Percentiles rank a stretch among this genome's conserved stretches.
These are phyloP conservation scores for Bradysia coprophila DNA, from an alignment of 1,140 invertebrate genomes.

Conservation along the genomic window DNA sequence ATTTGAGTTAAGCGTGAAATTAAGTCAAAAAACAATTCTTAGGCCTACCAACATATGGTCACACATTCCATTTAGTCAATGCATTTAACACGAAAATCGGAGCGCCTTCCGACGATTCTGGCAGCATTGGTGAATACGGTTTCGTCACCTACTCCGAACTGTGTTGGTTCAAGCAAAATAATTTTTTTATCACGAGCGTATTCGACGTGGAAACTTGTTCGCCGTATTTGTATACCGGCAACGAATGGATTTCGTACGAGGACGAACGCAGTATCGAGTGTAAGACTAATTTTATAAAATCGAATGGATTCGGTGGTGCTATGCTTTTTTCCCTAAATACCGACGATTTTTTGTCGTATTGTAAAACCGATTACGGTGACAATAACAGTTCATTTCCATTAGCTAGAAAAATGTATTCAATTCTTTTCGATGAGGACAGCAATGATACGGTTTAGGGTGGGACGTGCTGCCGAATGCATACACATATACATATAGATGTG, in stretches of 20 bases:
- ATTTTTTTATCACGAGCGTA: slow-evolving; percentile 25
- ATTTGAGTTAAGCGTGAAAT: no score
- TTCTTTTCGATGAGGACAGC: no score
- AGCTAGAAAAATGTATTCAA: slow-evolving; percentile 4
- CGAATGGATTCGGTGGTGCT: slow-evolving; percentile 41
- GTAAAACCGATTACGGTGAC: slow-evolving; percentile 5
- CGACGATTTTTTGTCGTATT: slow-evolving; percentile 41
- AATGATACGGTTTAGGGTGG: no score
- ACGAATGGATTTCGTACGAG: slow-evolving; percentile 84
- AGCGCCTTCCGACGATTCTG: slow-evolving; percentile 49
- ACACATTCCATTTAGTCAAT: slow-evolving; percentile 56
- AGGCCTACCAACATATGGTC: slow-evolving; percentile 82
- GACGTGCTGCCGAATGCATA: no score
- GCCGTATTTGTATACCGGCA: slow-evolving; percentile 53
- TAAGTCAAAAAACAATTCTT: no score
- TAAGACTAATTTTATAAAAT: slow-evolving; percentile 49
- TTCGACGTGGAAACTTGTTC: slow-evolving; percentile 51
- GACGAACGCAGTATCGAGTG: slow-evolving; percentile 47
- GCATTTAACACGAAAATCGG: slow-evolving; percentile 39
- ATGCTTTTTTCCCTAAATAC: slow-evolving; percentile 61
- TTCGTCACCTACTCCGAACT: slow-evolving; percentile 49
- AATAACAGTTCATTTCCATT: slow-evolving; percentile 2
- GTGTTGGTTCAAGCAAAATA: slow-evolving; percentile 39
- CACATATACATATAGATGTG: no score
- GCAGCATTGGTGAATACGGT: slow-evolving; percentile 35